phyloP scores from a whole-genome alignment of 2,888 invertebrate genomes.

The Sinelater perroti region DNA sequence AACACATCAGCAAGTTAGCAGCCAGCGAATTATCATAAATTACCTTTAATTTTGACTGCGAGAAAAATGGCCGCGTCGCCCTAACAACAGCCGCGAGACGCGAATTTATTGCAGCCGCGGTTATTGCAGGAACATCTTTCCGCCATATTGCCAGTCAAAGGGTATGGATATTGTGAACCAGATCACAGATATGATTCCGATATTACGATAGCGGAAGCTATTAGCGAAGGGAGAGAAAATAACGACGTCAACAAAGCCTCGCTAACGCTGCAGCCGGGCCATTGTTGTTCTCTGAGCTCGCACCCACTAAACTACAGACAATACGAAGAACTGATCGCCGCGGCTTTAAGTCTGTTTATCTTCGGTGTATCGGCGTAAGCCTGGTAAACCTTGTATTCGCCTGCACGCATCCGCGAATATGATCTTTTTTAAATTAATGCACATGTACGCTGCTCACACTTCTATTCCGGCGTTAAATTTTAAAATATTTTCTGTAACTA shows the following conservation, averaged over 20 bases:
- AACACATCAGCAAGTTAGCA: not conserved
- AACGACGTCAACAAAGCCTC: constrained; percentile 48
- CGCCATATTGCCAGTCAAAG: constrained; percentile 49
- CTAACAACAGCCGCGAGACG: too few relatives aligned
- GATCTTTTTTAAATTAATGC: too few relatives aligned
- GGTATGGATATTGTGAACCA: constrained; percentile 50
- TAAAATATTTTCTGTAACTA: too few relatives aligned
- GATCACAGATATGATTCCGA: constrained; percentile 54
- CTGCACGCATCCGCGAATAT: too few relatives aligned
- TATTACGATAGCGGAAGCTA: constrained; percentile 49
- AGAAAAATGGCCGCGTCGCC: too few relatives aligned
- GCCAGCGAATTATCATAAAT: not conserved
- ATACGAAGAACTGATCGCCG: constrained; percentile 40
- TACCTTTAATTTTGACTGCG: too few relatives aligned
- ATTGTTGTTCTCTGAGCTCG: constrained; percentile 38
- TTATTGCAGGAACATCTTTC: constrained; percentile 39
- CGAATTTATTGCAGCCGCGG: too few relatives aligned
- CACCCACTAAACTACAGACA: constrained; percentile 40
- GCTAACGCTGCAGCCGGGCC: constrained; percentile 33
- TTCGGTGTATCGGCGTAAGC: constrained; percentile 10
- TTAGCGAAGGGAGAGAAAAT: constrained; percentile 53
- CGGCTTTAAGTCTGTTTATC: constrained; percentile 25
- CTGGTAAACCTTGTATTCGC: too few relatives aligned
- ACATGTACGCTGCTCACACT: too few relatives aligned
- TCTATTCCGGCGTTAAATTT: too few relatives aligned